Base-by-base conservation (phyloP, 1,140 invertebrate genomes). In the Meteorus sp. region DNA sequence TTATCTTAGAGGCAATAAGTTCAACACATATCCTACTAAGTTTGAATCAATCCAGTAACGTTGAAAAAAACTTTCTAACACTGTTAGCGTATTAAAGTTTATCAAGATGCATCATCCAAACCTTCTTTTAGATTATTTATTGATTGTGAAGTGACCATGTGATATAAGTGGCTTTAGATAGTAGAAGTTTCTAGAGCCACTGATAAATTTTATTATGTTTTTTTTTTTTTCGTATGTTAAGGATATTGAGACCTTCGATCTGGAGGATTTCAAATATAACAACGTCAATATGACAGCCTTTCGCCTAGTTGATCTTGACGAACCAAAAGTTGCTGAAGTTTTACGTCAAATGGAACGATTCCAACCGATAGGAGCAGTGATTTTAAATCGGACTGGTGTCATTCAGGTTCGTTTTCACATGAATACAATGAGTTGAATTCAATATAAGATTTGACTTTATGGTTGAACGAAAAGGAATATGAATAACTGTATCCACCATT, bases 181-280 rank as follows among this genome's bases (percentile, higher is more conserved):
- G n/a, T n/a, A n/a, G n/a, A n/a, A n/a, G n/a, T n/a, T n/a, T n/a
- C n/a, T n/a, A n/a, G n/a, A n/a, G n/a, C n/a, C n/a, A n/a, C 20
- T 39, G 1, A 11, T 15, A 8, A 39, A 35, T 29, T 8, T 11
- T 43, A 54, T 44, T 50, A 17, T 48, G 31, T 45, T 37, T 56
- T 50, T 48, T 4, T 43, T 54, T 61, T 52, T 78, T 77, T 5
- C 76, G n/a, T n/a, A n/a, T n/a, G n/a, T n/a, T n/a, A n/a, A 93
- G 91, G 91, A 95, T 77, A 86, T 94, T 69, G 92, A 94, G 77
- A 88, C 91, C 9, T 94, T 94, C 68, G 92, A 95, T 77, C 77
- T 96, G 55, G 93, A 95, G 78, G 93, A 96, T 74, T 95, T 96
- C 79, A 93, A 92, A 72, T 95, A 95, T 81, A 95, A 95, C 78